A percentile compares a stretch with the other conserved stretches of the same genome.
Conservation (phyloP, 2,797 vertebrate genomes). For the Capromys pilorides region DNA sequence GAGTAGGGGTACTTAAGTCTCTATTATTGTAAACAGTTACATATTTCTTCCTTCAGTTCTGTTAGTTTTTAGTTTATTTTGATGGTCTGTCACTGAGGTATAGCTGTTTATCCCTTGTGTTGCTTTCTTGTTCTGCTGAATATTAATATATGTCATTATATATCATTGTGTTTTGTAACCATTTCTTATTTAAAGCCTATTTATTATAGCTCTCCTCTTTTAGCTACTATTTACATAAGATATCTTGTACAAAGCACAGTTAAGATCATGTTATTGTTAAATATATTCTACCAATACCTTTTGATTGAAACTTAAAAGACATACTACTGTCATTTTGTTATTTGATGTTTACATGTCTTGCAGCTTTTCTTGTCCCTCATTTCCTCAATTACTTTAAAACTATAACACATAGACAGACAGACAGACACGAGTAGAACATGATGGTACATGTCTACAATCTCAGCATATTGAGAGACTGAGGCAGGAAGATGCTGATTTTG, state of each 20-base stretch:
- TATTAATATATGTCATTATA: not conserved
- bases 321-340: not conserved
- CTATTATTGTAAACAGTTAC: not conserved
- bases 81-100: not conserved
- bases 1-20: not conserved
- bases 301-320: not conserved
- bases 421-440: too few relatives aligned
- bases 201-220: not conserved
- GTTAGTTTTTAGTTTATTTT: not conserved
- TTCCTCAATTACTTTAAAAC: not conserved
- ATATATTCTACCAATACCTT: not conserved
- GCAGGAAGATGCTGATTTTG: not conserved
- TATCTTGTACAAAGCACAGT: not conserved
- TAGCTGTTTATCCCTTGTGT: not conserved
- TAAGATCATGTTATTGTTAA: not conserved
- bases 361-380: not conserved
- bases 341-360: not conserved
- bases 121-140: not conserved
- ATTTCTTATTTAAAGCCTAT: not conserved
- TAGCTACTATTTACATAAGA: not conserved
- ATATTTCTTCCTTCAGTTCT: not conserved
- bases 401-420: too few relatives aligned
- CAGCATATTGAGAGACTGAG: not conserved
- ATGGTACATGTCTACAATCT: not conserved
- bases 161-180: not conserved